These are phyloP conservation scores for Gonatopus flavifemur DNA, from an alignment of 1,140 invertebrate genomes.

Conservation along the genomic window DNA sequence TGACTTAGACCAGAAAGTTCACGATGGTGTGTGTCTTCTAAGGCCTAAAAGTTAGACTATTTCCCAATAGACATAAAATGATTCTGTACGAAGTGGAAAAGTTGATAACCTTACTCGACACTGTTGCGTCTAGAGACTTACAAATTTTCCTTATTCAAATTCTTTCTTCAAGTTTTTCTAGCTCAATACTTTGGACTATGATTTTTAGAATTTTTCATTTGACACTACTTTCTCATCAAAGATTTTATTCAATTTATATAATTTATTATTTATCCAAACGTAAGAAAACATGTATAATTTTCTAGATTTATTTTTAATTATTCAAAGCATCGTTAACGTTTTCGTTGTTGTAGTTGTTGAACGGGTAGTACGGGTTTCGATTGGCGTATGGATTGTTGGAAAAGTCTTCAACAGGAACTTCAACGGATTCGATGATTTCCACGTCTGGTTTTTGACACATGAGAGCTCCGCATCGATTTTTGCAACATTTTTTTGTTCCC, in stretches of 20 bases:
- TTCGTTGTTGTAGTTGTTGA: slow-evolving; percentile 16
- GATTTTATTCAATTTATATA: not conserved
- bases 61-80: too few relatives aligned
- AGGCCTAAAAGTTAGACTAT: too few relatives aligned
- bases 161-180: too few relatives aligned
- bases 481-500: slow-evolving; percentile 61
- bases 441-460: slow-evolving; percentile 58
- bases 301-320: not conserved
- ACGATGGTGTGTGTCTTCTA: too few relatives aligned
- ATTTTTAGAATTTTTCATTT: not conserved
- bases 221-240: not conserved
- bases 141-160: too few relatives aligned
- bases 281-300: too few relatives aligned
- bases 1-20: too few relatives aligned
- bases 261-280: not conserved
- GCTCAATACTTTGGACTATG: not conserved
- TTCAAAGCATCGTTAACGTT: not conserved
- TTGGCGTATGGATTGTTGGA: slow-evolving; percentile 1
- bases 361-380: slow-evolving; percentile 10
- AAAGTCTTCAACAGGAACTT: slow-evolving; percentile 5
- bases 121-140: too few relatives aligned
- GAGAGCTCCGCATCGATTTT: slow-evolving; percentile 63
- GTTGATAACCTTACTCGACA: too few relatives aligned
- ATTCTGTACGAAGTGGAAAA: too few relatives aligned
- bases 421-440: slow-evolving; percentile 16